Base-by-base conservation (phyloP, 2,888 invertebrate genomes). In the Cacoxenus indagator region DNA sequence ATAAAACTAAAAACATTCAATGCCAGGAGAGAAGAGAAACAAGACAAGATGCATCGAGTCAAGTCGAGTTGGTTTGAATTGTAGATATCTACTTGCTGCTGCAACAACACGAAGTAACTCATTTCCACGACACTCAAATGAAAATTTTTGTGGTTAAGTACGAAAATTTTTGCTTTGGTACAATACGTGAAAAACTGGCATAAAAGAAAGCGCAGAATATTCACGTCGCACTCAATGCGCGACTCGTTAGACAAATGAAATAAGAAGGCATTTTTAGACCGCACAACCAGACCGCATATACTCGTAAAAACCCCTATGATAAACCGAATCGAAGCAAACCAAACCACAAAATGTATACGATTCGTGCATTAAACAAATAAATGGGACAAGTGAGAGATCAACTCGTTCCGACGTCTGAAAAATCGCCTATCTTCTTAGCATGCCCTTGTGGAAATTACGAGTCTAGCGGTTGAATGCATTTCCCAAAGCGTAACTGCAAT, bases 111-210 rank as follows among this genome's bases (percentile, higher is more conserved):
- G 8, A 48, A 48, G 78, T 82, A 83, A 81, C 81, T 81, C 84
- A 81, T 81, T 81, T 81, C 81, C 81, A 81, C 81, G 81, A 81
- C 84, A 83, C 81, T 81, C 81, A 82, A 83, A 83, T 81, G 81
- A 81, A 83, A 81, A 81, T 81, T 83, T 78, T 81, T 81, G 81
- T 84, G 81, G 81, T 83, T 80, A 80, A 80, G 79, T 79, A 79
- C 79, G 79, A 71, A 78, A 75, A 79, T 76, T 76, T 76, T n/a
- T n/a, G n/a, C 77, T 74, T 76, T 70, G 64, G 68, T 68, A 67
- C 71, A 66, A 64, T 70, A 67, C 45, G 45, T 68, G 43, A 67
- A 54, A 62, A n/a, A 67, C 26, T 61, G 31, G 55, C 51, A 64
- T n/a, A 71, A 51, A 48, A 62, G 26, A 59, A 31, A 59, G 24